Conservation (phyloP, 1,140 invertebrate species). For the Cepaea nemoralis region DNA sequence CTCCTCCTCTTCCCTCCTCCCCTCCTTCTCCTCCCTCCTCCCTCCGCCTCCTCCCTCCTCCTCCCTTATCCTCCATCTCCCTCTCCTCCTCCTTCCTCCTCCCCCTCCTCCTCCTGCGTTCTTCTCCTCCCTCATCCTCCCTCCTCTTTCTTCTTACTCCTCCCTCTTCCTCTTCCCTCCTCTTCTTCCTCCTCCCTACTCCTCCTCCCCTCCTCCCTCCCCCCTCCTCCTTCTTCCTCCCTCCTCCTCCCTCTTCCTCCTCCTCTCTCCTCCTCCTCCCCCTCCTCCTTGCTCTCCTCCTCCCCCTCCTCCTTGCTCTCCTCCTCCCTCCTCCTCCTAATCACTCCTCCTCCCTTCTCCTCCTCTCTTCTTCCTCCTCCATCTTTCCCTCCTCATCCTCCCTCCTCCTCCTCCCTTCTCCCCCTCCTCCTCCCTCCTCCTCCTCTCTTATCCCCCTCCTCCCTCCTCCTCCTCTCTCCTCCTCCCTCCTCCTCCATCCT, state of each 20-base stretch:
- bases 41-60: no score
- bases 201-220: not conserved
- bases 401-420: not conserved
- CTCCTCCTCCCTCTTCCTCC: not conserved
- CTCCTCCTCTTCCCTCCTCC: not conserved
- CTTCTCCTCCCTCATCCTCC: no score
- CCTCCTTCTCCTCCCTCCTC: no score
- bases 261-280: not conserved
- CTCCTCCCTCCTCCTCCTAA: not conserved
- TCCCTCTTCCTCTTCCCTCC: not conserved
- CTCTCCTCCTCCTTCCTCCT: not conserved
- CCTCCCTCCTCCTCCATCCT: not conserved
- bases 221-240: not conserved
- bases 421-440: no score
- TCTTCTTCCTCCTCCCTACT: no score
- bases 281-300: not conserved
- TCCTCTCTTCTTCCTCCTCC: no score
- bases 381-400: no score
- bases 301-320: not conserved
- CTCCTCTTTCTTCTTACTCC: no score
- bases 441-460: no score
- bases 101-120: no score
- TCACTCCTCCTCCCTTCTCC: no score
- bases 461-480: constrained; percentile 15
- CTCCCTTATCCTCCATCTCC: no score